A percentile compares a stretch with the other conserved stretches of the same genome.
Conservation (phyloP, 2,888 invertebrate species). For the Parochlus steinenii region DNA sequence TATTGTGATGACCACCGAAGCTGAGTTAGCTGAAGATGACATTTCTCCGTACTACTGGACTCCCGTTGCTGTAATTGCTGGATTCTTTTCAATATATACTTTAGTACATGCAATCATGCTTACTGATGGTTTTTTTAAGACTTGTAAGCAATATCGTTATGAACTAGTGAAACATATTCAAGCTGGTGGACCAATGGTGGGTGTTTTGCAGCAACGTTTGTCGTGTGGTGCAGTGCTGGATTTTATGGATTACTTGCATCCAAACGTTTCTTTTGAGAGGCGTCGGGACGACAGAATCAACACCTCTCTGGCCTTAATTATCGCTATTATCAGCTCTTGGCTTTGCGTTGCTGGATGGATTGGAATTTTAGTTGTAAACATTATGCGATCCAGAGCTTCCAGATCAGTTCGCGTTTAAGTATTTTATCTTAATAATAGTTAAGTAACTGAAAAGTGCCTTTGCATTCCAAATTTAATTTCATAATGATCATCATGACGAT, state of each 20-base stretch:
- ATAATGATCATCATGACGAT: too few species aligned
- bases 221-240: conserved; percentile 60
- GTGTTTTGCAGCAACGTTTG: conserved; percentile 30
- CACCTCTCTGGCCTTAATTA: conserved; percentile 48
- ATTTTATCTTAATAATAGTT: neutral
- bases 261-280: conserved; percentile 42
- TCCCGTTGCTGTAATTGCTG: conserved; percentile 41
- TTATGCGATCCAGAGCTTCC: conserved; percentile 32
- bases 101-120: conserved; percentile 50
- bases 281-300: conserved; percentile 52
- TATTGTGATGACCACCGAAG: conserved; percentile 9
- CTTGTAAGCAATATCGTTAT: conserved; percentile 59
- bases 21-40: conserved; percentile 29
- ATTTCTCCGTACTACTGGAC: conserved; percentile 54
- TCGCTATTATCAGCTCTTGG: conserved; percentile 49
- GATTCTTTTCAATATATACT: conserved; percentile 45
- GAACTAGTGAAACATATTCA: conserved; percentile 40
- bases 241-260: conserved; percentile 70
- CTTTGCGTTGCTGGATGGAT: conserved; percentile 40
- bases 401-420: conserved; percentile 22
- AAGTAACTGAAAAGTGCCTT: too few species aligned
- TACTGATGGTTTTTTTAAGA: conserved; percentile 54
- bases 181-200: conserved; percentile 27
- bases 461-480: too few species aligned
- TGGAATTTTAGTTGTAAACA: conserved; percentile 33